phyloP scores from a whole-genome alignment of 2,113 vertebrate genomes.

The Lampris incognitus region DNA sequence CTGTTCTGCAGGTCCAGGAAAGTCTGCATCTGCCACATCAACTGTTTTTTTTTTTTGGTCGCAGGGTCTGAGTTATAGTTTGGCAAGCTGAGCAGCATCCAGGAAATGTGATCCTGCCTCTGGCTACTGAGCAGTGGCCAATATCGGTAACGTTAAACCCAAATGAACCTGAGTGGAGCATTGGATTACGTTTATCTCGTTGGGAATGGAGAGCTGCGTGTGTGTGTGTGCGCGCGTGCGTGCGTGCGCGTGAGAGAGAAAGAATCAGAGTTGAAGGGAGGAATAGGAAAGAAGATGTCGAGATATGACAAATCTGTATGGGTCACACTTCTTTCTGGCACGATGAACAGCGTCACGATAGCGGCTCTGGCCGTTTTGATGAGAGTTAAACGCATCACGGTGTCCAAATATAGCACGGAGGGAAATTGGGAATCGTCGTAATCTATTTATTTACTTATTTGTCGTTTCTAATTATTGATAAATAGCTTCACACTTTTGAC shows the following conservation, averaged over 20 bases:
- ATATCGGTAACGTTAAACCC: conserved; percentile 58
- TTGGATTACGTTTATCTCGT: conserved; percentile 64
- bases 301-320: conserved; percentile 33
- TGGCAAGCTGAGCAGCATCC: conserved; percentile 51
- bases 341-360: neutral
- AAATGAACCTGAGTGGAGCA: conserved; percentile 50
- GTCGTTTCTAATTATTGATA: too few species aligned
- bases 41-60: conserved; percentile 29
- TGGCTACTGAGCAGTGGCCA: conserved; percentile 28
- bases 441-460: too few species aligned
- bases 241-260: conserved; percentile 11
- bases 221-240: too few species aligned
- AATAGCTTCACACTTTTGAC: neutral
- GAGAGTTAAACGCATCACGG: too few species aligned
- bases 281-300: conserved; percentile 49
- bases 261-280: conserved; percentile 47
- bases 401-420: too few species aligned
- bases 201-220: conserved; percentile 36
- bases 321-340: conserved; percentile 12
- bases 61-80: conserved; percentile 40
- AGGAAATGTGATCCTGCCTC: conserved; percentile 43
- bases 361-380: conserved; percentile 12
- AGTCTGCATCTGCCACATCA: conserved; percentile 51
- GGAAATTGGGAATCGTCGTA: too few species aligned
- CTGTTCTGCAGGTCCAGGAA: conserved; percentile 46